Evolutionary conservation across 2,113 vertebrate genomes (phyloP), one percentile per base, ranked within the genome.

Genomic region (Spea bombifrons): DNA sequence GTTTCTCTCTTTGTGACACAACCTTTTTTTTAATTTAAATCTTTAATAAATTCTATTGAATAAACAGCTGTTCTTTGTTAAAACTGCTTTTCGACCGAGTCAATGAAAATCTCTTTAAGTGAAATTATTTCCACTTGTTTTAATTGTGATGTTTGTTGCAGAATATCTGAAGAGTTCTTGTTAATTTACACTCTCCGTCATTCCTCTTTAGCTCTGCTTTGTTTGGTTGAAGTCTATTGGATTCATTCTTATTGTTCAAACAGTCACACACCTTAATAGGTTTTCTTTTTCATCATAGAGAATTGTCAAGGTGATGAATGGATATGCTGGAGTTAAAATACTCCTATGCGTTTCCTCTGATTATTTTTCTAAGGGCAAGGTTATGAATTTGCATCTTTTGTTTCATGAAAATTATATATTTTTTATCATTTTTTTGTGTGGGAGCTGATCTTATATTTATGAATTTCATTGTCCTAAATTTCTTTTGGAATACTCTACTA

Each of bases 131-230:
- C 67, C 57, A 49, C 48, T 78, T 59, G 52, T 78, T 71, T 71
- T 78, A 78, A 78, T 78, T 64, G 68, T 71, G 76, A 57, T 50
- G 57, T 71, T 71, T 78, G 68, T 78, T 78, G 76, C 57, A 15
- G 68, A 63, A 63, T 47, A 78, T 55, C 67, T 69, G 75, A 76
- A 59, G 49, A 66, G 68, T 76, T 76, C 16, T 46, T 59, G 65
- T 67, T 76, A 76, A 76, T 64, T 71, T 78, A 9, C 64, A 47
- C 59, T 71, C 55, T 78, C 43, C 67, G 71, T 64, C 76, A 71
- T 64, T 78, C 57, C 48, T 61, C 55, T 30, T 65, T 55, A 71
- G 67, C 5, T 71, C 16, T 43, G 66, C 67, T 78, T 78, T 78
- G 59, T 71, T 78, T 71, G 76, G 57, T 71, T 12, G 63, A 59